Percentiles rank a stretch among this genome's conserved stretches.
These are phyloP conservation scores for Crax fasciolata DNA, from an alignment of 2,797 vertebrate species.

Conservation along the genomic window DNA sequence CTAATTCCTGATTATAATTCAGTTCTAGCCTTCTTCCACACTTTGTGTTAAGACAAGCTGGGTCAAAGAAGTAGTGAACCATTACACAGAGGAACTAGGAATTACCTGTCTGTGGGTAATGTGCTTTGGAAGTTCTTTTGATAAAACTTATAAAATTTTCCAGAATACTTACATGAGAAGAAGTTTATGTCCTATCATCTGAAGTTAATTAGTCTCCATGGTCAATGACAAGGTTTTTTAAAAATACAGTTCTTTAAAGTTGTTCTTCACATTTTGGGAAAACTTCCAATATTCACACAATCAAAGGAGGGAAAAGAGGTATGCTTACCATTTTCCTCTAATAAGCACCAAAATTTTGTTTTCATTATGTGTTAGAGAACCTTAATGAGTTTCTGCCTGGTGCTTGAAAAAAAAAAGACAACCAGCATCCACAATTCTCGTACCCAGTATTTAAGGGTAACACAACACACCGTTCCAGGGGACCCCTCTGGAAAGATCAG, in stretches of 20 bases:
- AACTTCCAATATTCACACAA: background rate
- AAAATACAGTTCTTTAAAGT: background rate
- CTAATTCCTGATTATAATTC: background rate
- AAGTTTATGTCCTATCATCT: background rate
- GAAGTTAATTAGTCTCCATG: background rate
- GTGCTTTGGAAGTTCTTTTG: background rate
- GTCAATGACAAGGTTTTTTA: background rate
- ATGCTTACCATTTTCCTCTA: background rate
- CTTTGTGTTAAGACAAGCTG: background rate
- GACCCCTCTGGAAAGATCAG: background rate
- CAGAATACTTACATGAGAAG: background rate
- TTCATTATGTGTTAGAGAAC: constrained; percentile 15
- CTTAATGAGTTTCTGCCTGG: constrained; percentile 5
- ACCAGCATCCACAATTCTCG: background rate
- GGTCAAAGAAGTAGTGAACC: background rate
- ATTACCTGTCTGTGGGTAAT: background rate
- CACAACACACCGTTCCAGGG: background rate
- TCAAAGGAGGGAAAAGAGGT: background rate
- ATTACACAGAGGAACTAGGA: background rate
- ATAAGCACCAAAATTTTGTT: background rate
- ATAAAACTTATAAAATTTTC: background rate
- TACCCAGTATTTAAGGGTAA: background rate
- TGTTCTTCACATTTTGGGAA: background rate
- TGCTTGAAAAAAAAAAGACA: background rate
- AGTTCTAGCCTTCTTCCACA: background rate